phyloP scores from a whole-genome alignment of 2,113 vertebrate genomes.

The Amia ocellicauda region DNA sequence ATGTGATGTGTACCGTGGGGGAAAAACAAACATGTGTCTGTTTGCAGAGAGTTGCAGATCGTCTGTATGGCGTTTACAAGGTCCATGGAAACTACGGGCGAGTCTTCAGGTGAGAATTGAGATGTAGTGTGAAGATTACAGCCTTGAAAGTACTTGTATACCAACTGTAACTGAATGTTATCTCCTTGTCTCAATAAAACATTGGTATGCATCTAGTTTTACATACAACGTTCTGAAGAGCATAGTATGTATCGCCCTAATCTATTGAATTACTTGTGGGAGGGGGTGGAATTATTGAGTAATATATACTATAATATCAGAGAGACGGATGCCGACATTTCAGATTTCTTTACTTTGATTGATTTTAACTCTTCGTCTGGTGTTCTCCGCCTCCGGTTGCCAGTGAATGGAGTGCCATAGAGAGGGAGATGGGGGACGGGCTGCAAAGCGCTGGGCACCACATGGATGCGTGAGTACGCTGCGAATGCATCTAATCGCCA shows the following conservation, averaged over 20 bases:
- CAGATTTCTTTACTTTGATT: too few relatives aligned
- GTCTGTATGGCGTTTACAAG: constrained; percentile 94
- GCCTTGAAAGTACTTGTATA: too few relatives aligned
- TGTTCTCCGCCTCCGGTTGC: constrained; percentile 23
- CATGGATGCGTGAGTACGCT: constrained; percentile 87
- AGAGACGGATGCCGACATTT: too few relatives aligned
- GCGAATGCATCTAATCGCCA: neutral
- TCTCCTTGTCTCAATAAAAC: too few relatives aligned
- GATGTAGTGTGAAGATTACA: neutral
- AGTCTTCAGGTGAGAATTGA: constrained; percentile 82
- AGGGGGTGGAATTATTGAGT: too few relatives aligned
- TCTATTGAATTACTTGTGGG: too few relatives aligned
- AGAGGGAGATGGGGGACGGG: constrained; percentile 93
- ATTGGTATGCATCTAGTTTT: too few relatives aligned
- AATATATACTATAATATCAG: too few relatives aligned
- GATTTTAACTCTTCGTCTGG: neutral
- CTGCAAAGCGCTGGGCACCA: constrained; percentile 93
- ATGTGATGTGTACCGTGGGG: neutral
- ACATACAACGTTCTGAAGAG: too few relatives aligned
- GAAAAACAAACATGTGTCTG: constrained; percentile 1
- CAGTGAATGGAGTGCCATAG: constrained; percentile 95
- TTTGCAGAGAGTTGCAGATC: constrained; percentile 87
- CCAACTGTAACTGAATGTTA: too few relatives aligned
- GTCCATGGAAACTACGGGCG: constrained; percentile 95
- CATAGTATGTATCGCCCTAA: too few relatives aligned